Conservation (phyloP, 2,888 invertebrate genomes). For the Spialia ferax region DNA sequence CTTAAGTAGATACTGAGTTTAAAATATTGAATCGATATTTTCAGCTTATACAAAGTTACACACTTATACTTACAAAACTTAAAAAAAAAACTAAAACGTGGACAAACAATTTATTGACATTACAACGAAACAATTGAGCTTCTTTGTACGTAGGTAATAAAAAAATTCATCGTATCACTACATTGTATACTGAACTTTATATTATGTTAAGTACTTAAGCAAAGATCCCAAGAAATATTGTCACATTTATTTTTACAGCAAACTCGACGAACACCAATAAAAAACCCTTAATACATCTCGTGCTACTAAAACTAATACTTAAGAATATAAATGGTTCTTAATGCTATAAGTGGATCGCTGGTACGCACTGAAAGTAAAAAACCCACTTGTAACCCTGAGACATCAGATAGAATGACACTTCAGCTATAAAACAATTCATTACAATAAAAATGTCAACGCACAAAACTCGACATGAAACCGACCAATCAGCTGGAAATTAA, state of each 20-base stretch:
- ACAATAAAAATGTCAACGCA: conserved; percentile 78
- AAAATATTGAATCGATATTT: neutral
- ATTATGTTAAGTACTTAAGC: conserved; percentile 9
- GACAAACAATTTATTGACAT: conserved; percentile 3
- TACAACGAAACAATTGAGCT: conserved; percentile 9
- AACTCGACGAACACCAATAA: conserved; percentile 10
- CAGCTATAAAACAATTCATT: conserved; percentile 73
- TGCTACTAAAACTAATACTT: conserved; percentile 44
- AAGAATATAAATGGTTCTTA: conserved; percentile 45
- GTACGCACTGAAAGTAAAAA: conserved; percentile 51
- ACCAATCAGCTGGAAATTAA: conserved; percentile 78
- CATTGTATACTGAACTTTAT: conserved; percentile 11
- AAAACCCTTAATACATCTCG: conserved; percentile 20
- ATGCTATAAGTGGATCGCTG: conserved; percentile 37
- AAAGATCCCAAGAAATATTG: conserved; percentile 10
- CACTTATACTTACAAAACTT: neutral
- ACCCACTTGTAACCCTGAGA: conserved; percentile 51
- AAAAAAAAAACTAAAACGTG: neutral
- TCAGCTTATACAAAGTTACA: neutral
- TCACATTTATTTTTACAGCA: conserved; percentile 13
- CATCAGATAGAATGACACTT: conserved; percentile 39
- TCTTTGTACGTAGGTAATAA: neutral
- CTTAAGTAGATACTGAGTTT: neutral
- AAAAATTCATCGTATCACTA: conserved; percentile 3
- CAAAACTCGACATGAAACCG: conserved; percentile 62